Base-by-base conservation (phyloP, 37 sponge, comb jelly and placozoan genomes). In the Cladorhizidae sp. region DNA sequence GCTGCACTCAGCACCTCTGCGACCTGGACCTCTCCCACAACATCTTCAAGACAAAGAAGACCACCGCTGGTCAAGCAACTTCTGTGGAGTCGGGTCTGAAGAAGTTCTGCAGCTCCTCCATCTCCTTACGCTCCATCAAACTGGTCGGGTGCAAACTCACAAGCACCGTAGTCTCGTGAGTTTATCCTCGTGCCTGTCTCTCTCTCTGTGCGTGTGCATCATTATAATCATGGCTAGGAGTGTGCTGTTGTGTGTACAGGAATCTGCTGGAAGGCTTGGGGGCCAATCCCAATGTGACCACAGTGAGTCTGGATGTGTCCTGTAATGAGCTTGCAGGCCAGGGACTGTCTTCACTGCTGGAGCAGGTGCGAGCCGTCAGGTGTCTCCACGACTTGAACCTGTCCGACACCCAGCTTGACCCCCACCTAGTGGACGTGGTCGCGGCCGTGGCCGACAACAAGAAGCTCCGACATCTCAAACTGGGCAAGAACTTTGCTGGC, bases 401-500 rank as follows among this genome's bases (percentile, higher is more conserved):
- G 32, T 80, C 86, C 8, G 75, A 80, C 45, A 61, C 75, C 31
- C 77, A 82, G 37, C 70, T 81, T 50, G 75, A 83, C 49, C 39
- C 40, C 6, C 0, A 2, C 57, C 62, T 89, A 17, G 40, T 67
- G 49, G 83, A 42, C 21, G 26, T 85, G 17, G 38, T 93, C 3
- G 50, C 41, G 1, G 75, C 82, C 0, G 25, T 88, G 6, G 77
- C 58, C 0, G 22, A 54, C 41, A 88, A 90, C 76, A 61, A 49
- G 31, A 70, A 23, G 17, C 50, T 93, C 40, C 72, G 31, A 23
- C 89, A 85, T 23, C 67, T 93, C 42, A n/a, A n/a, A 28, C 61
- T 93, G 39, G 93, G 93, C 15, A 76, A 71, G 69, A 93, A 93
- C 80, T 93, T 93, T 83, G 68, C 35, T 57, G 86, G 83, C 18